Evolutionary conservation across 2,797 vertebrate genomes (phyloP), one percentile per base, ranked within the genome.

Genomic region (Mormyrus hasselquistii): DNA sequence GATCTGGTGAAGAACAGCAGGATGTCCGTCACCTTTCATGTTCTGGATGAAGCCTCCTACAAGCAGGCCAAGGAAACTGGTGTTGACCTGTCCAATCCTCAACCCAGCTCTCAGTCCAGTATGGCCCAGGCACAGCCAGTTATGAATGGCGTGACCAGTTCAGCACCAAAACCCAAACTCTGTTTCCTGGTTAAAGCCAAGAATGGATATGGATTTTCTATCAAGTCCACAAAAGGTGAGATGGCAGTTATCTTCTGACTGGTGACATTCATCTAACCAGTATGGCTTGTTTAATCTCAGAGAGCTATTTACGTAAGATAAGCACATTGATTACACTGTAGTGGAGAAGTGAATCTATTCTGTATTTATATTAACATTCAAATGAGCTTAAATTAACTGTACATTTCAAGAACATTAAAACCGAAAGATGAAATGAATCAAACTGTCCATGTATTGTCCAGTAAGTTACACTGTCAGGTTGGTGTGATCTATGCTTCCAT

Each of bases 181-280:
- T 99, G 98, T 95, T 98, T 97, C 91, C 86, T 99, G 88, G 94
- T 95, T 38, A 99, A 96, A 92, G 93, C 96, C 82, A 94, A 92
- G 38, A 91, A 91, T 4, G 93, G 94, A 52, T 99, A 94, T 0
- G 98, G 97, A 89, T 99, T 99, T 93, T 98, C 98, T 34, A 89
- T 99, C 82, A 96, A 95, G 93, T 96, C 96, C 2, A 92, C 91
- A 50, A 94, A 92, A 94, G 96, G 99, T 98, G 89, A 96, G 96
- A 79, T 79, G 6, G 2, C 5, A 25, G 38, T 44, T n/a, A 47
- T 1, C 38, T 44, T 79, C 16, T 44, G 29, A 50, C n/a, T 29
- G 83, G 16, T 79, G 41, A n/a, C 73, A 47, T 79, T 79, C 73
- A 79, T 44, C 34, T 14, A 34, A 14, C 14, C 73, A 79, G 12